A percentile compares a stretch with the other conserved stretches of the same genome.
These are phyloP conservation scores for Macropis europaea DNA, from an alignment of 2,888 invertebrate species.

Conservation along the genomic window DNA sequence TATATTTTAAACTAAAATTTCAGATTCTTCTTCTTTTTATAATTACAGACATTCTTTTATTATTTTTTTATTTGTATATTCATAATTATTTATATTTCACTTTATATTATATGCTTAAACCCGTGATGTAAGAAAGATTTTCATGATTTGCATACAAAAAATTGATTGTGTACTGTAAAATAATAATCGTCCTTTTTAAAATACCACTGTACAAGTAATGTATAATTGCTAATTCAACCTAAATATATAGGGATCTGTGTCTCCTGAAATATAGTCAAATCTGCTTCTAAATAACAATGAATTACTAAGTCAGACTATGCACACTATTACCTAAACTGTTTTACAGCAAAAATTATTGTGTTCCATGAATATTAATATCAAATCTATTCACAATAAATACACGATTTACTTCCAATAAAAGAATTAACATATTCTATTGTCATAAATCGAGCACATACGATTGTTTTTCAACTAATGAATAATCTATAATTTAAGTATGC, in stretches of 20 bases:
- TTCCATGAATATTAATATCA: constrained; percentile 10
- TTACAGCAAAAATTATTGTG: neutral
- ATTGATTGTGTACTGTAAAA: constrained; percentile 5
- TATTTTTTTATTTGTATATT: neutral
- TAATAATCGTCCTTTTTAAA: neutral
- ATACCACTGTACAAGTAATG: constrained; percentile 7
- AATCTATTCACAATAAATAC: constrained; percentile 7
- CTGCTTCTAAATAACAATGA: neutral
- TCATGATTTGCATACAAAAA: constrained; percentile 2
- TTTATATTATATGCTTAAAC: neutral
- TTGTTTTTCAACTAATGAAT: constrained; percentile 18
- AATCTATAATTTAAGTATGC: constrained; percentile 28
- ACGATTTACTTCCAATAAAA: constrained; percentile 8
- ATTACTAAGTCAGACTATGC: neutral
- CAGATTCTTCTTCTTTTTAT: constrained; percentile 1
- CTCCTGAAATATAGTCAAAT: neutral
- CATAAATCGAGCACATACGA: constrained; percentile 21
- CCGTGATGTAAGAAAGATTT: neutral
- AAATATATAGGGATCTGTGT: neutral
- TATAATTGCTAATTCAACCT: neutral
- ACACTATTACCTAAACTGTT: neutral
- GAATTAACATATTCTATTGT: constrained; percentile 23
- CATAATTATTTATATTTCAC: neutral
- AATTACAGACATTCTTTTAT: neutral
- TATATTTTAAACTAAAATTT: neutral